These are phyloP conservation scores for Kryptolebias ocellatus DNA, from an alignment of 2,797 vertebrate species.

Conservation along the genomic window DNA sequence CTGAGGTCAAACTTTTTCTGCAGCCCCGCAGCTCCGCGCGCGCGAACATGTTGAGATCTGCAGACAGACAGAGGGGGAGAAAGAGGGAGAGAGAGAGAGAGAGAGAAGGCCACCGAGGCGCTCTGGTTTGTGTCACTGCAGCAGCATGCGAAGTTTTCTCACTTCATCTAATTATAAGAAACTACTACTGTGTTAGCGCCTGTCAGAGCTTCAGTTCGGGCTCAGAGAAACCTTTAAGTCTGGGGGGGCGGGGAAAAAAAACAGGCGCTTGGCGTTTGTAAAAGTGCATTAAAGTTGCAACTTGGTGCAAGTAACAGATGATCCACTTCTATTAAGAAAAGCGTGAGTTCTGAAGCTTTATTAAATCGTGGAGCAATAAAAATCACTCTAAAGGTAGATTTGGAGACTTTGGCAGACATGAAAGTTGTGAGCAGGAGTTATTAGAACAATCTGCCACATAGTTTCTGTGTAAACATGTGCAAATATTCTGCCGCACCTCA, in stretches of 20 bases:
- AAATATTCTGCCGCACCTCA: not conserved
- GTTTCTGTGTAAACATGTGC: too few species aligned
- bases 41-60: slow-evolving; percentile 75
- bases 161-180: slow-evolving; percentile 58
- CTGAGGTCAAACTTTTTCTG: slow-evolving; percentile 83
- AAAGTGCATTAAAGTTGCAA: slow-evolving; percentile 8
- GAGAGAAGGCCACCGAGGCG: slow-evolving; percentile 41
- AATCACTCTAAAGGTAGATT: too few species aligned
- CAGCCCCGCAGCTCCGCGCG: slow-evolving; percentile 68
- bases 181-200: slow-evolving; percentile 41
- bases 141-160: slow-evolving; percentile 55
- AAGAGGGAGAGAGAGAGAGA: too few species aligned
- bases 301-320: not conserved
- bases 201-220: slow-evolving; percentile 26
- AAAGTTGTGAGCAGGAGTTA: too few species aligned
- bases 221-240: slow-evolving; percentile 16
- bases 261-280: not conserved
- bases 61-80: not conserved
- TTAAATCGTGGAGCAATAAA: too few species aligned
- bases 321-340: not conserved
- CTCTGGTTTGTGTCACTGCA: slow-evolving; percentile 53
- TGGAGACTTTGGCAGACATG: too few species aligned
- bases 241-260: not conserved
- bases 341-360: too few species aligned
- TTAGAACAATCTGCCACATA: too few species aligned